Evolutionary conservation across 92 coral and sea anemone genomes (phyloP).

Genomic region (Porites cylindrica): DNA sequence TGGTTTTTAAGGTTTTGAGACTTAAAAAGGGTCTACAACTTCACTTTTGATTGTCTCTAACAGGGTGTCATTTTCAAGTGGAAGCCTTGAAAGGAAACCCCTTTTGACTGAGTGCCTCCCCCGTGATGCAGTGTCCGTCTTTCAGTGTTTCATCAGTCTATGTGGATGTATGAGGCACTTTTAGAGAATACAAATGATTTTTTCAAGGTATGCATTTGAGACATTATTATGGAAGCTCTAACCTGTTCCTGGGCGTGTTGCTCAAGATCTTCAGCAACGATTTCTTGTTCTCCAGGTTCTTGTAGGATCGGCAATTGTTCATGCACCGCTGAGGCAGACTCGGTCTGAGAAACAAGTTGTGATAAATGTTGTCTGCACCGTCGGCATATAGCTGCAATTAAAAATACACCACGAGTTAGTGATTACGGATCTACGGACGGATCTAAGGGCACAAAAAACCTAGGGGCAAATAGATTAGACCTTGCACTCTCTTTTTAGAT

Average conservation of each 20-base stretch:
- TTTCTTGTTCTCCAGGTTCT: conserved; percentile 2
- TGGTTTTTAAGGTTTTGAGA: neutral
- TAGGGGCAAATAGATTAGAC: neutral
- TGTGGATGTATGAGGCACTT: neutral
- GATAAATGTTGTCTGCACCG: conserved; percentile 35
- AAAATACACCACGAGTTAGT: neutral
- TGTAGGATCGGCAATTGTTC: conserved; percentile 22
- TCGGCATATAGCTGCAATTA: conserved; percentile 32
- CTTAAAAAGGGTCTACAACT: neutral
- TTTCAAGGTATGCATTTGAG: neutral
- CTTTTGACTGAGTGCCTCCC: neutral
- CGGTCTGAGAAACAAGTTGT: conserved; percentile 22
- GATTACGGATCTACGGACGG: conserved; percentile 15
- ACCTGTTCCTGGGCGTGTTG: conserved; percentile 28
- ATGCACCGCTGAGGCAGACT: conserved; percentile 2
- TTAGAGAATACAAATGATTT: neutral
- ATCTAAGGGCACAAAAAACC: conserved; percentile 12
- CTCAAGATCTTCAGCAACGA: conserved; percentile 1
- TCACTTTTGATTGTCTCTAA: neutral
- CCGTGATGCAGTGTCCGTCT: neutral
- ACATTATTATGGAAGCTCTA: conserved; percentile 14
- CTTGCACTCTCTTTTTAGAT: conserved; percentile 4
- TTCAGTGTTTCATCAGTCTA: neutral
- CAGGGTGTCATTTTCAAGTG: conserved; percentile 16
- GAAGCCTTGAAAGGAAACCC: neutral